Conservation (phyloP, 2,113 vertebrate genomes). For the Argyrosomus japonicus region DNA sequence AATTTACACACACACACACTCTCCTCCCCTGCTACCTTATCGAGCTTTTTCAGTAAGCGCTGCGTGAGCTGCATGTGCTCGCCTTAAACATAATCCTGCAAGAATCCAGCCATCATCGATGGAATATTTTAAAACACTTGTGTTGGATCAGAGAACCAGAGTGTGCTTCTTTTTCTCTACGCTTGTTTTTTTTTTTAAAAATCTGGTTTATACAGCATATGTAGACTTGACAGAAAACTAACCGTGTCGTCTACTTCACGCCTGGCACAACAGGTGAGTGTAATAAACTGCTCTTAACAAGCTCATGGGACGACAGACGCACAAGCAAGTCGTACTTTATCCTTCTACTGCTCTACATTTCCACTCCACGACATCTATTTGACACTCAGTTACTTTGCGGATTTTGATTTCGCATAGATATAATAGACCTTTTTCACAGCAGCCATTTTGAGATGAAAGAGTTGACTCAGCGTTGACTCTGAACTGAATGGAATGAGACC, state of each 20-base stretch:
- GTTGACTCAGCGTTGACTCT: too few relatives aligned
- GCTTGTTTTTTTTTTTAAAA: background rate
- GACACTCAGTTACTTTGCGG: too few relatives aligned
- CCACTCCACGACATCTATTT: too few relatives aligned
- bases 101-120: conserved; percentile 44
- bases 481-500: too few relatives aligned
- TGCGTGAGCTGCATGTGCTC: conserved; percentile 61
- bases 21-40: conserved; percentile 66
- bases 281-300: background rate
- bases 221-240: background rate
- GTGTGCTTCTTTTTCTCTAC: background rate
- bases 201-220: background rate
- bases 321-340: background rate
- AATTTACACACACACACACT: conserved; percentile 27
- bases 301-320: background rate
- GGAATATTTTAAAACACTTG: conserved; percentile 41
- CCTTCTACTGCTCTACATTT: too few relatives aligned
- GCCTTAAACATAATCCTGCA: conserved; percentile 51
- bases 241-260: background rate
- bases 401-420: too few relatives aligned
- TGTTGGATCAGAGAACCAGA: conserved; percentile 41
- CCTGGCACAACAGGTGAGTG: background rate
- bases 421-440: too few relatives aligned
- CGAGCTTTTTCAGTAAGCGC: conserved; percentile 50
- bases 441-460: too few relatives aligned